phyloP scores from a whole-genome alignment of 2,888 invertebrate genomes.

The Netelia virgata region DNA sequence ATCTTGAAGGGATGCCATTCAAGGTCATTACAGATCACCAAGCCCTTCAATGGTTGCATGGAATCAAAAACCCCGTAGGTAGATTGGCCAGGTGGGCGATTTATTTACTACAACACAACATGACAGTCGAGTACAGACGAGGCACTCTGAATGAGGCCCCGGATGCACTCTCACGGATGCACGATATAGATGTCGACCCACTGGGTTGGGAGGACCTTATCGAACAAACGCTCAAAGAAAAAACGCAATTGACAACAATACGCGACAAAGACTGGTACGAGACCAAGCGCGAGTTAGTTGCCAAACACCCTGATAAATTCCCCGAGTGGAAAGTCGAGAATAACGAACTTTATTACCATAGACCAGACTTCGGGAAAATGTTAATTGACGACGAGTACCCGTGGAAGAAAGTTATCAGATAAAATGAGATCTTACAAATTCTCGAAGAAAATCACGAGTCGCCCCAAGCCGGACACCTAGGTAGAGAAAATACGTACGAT shows the following conservation, averaged over 20 bases:
- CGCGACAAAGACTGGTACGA: slow-evolving; percentile 52
- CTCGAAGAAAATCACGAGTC: slow-evolving; percentile 20
- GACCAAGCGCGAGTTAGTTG: slow-evolving; percentile 33
- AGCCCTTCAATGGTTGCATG: slow-evolving; percentile 4
- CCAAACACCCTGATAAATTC: slow-evolving; percentile 24
- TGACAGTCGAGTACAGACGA: background rate
- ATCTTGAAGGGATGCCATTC: background rate
- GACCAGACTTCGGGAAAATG: background rate
- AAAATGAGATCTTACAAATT: background rate
- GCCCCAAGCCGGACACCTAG: slow-evolving; percentile 27
- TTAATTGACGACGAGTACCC: slow-evolving; percentile 50
- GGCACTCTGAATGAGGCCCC: slow-evolving; percentile 29
- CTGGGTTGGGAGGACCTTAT: slow-evolving; percentile 43
- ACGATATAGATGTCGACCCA: slow-evolving; percentile 46
- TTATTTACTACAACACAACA: background rate
- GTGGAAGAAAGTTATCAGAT: slow-evolving; percentile 41
- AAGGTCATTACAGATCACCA: slow-evolving; percentile 6
- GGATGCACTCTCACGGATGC: slow-evolving; percentile 48
- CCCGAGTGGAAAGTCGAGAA: slow-evolving; percentile 47
- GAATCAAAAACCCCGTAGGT: background rate
- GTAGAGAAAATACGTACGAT: slow-evolving; percentile 16
- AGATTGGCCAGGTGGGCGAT: background rate
- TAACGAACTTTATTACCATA: slow-evolving; percentile 24
- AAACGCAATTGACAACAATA: slow-evolving; percentile 12
- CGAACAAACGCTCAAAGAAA: background rate